Evolutionary conservation across 2,888 invertebrate species (phyloP), one percentile per base, ranked within the genome.

Genomic region (Odontocolon sp.): DNA sequence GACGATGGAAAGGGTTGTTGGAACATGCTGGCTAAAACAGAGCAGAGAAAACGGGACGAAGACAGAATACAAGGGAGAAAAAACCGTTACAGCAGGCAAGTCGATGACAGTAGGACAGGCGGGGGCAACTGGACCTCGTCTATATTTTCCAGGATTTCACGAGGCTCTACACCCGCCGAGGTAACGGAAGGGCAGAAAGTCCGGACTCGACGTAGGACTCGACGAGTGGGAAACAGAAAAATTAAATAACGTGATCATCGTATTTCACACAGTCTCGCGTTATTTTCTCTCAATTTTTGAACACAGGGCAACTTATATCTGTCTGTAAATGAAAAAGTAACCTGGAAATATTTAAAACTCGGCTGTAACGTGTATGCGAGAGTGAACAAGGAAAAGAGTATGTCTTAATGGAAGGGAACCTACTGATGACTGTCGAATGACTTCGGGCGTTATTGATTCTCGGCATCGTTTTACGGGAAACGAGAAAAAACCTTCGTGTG

Each of bases 371-470:
- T n/a, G n/a, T n/a, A n/a, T n/a, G n/a, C n/a, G n/a, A n/a, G n/a
- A n/a, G n/a, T n/a, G n/a, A n/a, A 54, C 18, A 40, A 70, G 31
- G 52, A 42, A 78, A 72, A 64, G 68, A 61, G 57, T 42, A 38
- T 64, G 26, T 56, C 16, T 40, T 47, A 52, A 42, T 76, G 75
- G 74, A 80, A 76, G 76, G 80, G 78, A 78, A 74, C 80, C 80
- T n/a, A n/a, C n/a, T 74, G 88, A 89, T 88, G 89, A 89, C 88
- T 87, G 85, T 83, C 86, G 86, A 88, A 89, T 90, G 87, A 90
- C 90, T 89, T 80, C 84, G 84, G 89, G 89, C 89, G 85, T 83
- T 89, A 89, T 90, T 83, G 88, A 88, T 87, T 87, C 84, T 68
- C 85, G 82, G 76, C 80, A 78, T 82, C 82, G 82, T 84, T 84